Percentiles rank a stretch among this genome's conserved stretches.
Evolutionary conservation across 1,140 invertebrate species (phyloP).

Genomic region (Drosophila biarmipes): DNA sequence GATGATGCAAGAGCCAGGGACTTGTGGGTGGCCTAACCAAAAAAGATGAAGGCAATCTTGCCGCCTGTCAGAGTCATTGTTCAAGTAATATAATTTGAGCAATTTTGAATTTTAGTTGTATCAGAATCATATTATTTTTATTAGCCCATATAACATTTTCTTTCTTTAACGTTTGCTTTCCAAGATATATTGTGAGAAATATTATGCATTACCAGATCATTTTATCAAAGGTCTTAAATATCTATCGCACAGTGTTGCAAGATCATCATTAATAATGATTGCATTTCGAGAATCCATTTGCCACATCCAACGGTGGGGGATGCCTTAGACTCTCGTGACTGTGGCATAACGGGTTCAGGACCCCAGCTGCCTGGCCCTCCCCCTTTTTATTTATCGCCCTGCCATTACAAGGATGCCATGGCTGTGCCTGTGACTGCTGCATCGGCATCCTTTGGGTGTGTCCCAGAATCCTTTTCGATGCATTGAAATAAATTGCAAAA

Average conservation of each 20-base stretch:
- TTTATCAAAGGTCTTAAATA: constrained; percentile 1
- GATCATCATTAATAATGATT: constrained; percentile 42
- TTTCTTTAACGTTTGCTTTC: no score
- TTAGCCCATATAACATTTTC: no score
- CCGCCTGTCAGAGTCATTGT: no score
- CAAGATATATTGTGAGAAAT: no score
- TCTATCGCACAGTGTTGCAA: constrained; percentile 13
- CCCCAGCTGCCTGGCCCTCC: constrained; percentile 1
- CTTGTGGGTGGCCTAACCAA: no score
- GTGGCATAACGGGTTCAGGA: constrained; percentile 20
- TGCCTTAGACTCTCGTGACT: constrained; percentile 4
- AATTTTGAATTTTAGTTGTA: no score
- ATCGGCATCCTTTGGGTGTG: constrained; percentile 43
- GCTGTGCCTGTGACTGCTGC: constrained; percentile 15
- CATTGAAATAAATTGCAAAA: constrained; percentile 74
- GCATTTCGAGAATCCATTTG: constrained; percentile 40
- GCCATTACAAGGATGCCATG: constrained; percentile 42
- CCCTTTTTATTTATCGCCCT: constrained; percentile 27
- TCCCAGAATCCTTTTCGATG: constrained; percentile 61
- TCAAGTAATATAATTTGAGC: no score
- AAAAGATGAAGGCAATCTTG: no score
- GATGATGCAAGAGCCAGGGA: no score
- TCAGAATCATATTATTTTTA: no score
- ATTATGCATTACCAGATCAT: background rate
- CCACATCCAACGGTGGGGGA: constrained; percentile 13